phyloP scores from a whole-genome alignment of 2,113 vertebrate genomes.

The Phyllostomus discolor region DNA sequence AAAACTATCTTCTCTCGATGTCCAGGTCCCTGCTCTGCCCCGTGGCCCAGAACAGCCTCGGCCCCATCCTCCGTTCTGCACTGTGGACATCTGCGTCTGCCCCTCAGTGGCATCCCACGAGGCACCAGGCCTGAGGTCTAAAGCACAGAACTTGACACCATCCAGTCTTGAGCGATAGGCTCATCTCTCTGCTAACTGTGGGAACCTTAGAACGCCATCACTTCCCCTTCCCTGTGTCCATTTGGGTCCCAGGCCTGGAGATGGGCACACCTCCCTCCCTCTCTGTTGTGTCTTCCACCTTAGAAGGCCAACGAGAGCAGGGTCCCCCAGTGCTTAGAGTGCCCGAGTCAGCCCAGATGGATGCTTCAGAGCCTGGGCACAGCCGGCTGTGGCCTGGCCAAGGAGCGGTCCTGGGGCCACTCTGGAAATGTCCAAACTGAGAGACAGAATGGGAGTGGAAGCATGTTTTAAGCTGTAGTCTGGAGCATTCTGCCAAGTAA shows the following conservation, averaged over 20 bases:
- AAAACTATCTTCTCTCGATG: background rate
- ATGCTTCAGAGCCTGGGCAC: background rate
- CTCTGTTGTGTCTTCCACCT: background rate
- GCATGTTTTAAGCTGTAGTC: background rate
- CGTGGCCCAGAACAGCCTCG: background rate
- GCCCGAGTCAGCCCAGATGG: background rate
- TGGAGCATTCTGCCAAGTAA: background rate
- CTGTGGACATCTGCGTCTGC: background rate
- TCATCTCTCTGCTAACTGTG: fast-evolving
- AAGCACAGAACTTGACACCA: background rate
- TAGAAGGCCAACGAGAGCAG: background rate
- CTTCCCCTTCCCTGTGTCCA: background rate
- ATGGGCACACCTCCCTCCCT: background rate
- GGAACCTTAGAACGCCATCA: background rate
- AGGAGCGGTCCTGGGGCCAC: background rate
- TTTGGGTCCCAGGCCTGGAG: background rate
- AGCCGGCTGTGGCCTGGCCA: background rate
- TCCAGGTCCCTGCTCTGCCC: background rate
- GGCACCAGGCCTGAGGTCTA: background rate
- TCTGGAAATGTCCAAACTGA: background rate
- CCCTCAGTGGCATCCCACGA: background rate
- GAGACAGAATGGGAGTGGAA: background rate
- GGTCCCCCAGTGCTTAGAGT: fast-evolving
- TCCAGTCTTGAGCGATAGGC: fast-evolving
- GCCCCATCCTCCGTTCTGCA: background rate